Evolutionary conservation across 23 tunicate species (phyloP), one percentile per base, ranked within the genome.

Genomic region (Clavelina lepadiformis): DNA sequence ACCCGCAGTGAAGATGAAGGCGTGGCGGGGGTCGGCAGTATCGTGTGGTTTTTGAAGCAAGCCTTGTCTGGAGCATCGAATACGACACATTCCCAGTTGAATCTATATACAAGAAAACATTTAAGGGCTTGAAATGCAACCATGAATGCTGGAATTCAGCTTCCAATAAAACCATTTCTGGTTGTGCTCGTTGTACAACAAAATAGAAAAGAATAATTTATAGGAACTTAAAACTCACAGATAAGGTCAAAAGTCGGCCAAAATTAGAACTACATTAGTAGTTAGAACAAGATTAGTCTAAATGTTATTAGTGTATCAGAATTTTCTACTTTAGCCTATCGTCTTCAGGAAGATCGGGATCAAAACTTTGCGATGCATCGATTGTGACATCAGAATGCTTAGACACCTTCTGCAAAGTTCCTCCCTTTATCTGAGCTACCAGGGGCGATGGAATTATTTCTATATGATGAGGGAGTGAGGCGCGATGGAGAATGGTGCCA

Each of bases 21-120:
- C 25, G 57, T 26, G 35, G 57, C 28, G 57, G 49, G 49, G 11
- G 11, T 41, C 11, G n/a, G 7, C 5, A 21, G 50, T 5, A 36
- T 21, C 7, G 27, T 46, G 8, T 66, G 46, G 34, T 66, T 66
- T 7, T 66, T 66, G 38, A 76, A 76, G 41, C 82, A 76, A 24
- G 56, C 24, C 20, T 36, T 31, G 3, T 27, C 57, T 1, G 73
- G 73, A n/a, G 58, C 45, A 33, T 68, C 38, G 1, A 82, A 25
- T 5, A 73, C 80, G 56, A 38, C 56, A 46, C 89, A 82, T 56
- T 73, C 69, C 89, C 89, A 82, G 18, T 66, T 24, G 26, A 46
- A 66, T 66, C 72, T 66, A 46, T 46, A 66, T n/a, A n/a, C n/a
- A n/a, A n/a, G n/a, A n/a, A n/a, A n/a, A n/a, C n/a, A n/a, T n/a